Percentiles rank a stretch among this genome's conserved stretches.
These are phyloP conservation scores for Uria aalge DNA, from an alignment of 2,113 vertebrate species.

Conservation along the genomic window DNA sequence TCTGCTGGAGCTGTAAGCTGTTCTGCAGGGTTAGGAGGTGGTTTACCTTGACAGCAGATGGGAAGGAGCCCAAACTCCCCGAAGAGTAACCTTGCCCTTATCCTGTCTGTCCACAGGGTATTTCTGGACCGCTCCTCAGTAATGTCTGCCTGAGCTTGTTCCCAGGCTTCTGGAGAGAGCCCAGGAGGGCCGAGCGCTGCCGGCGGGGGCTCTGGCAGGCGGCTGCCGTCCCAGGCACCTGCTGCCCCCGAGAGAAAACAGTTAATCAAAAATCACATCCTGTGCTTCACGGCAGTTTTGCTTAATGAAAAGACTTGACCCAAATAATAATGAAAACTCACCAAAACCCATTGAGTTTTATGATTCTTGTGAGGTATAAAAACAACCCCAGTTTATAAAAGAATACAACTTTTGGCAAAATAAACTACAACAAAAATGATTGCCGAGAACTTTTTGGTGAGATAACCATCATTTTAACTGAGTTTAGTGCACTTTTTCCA, in stretches of 20 bases:
- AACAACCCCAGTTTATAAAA: neutral
- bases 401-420: neutral
- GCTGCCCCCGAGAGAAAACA: neutral
- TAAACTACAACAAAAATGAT: neutral
- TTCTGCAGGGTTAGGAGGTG: neutral
- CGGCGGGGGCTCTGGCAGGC: neutral
- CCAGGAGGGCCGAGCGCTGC: neutral
- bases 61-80: neutral
- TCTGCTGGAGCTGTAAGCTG: neutral
- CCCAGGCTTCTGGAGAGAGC: neutral
- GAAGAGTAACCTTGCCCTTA: neutral
- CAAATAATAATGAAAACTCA: neutral
- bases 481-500: neutral
- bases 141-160: neutral
- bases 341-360: neutral
- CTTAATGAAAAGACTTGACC: neutral
- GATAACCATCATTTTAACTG: neutral
- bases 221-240: accelerated
- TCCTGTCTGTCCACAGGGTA: neutral
- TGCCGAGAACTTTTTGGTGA: neutral
- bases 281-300: neutral
- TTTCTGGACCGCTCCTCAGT: neutral
- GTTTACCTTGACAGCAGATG: neutral
- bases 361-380: neutral
- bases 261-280: neutral